A percentile compares a stretch with the other conserved stretches of the same genome.
Conservation (phyloP, 1,140 invertebrate species). For the Chrysoperla carnea region DNA sequence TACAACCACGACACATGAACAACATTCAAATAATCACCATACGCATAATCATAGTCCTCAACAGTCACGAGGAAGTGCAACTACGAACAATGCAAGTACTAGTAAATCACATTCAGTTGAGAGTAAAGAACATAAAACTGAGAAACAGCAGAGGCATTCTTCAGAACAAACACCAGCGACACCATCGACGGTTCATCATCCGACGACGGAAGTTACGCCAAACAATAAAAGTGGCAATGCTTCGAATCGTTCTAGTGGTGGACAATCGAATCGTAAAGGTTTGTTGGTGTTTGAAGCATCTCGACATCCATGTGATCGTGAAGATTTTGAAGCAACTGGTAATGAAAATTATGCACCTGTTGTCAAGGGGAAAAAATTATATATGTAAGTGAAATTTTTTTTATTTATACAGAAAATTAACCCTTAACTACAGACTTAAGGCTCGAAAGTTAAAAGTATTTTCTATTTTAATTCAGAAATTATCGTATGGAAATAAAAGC, state of each 20-base stretch:
- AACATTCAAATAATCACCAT: background rate
- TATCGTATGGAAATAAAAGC: no score
- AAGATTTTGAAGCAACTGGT: conserved; percentile 48
- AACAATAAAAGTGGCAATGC: conserved; percentile 8
- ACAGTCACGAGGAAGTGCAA: background rate
- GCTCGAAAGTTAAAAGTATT: no score
- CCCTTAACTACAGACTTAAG: conserved; percentile 8
- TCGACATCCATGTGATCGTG: conserved; percentile 41
- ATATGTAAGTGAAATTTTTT: conserved; percentile 9
- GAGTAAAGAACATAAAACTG: conserved; percentile 1
- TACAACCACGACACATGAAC: background rate
- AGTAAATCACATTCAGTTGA: background rate
- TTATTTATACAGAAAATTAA: background rate
- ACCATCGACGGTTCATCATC: background rate
- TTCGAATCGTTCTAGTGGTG: conserved; percentile 20
- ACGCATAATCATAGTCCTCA: background rate
- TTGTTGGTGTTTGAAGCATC: conserved; percentile 36
- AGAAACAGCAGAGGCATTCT: background rate
- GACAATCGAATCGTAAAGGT: conserved; percentile 25
- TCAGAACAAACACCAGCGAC: background rate
- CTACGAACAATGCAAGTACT: background rate
- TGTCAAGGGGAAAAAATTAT: conserved; percentile 31
- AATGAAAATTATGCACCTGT: conserved; percentile 34
- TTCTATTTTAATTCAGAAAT: no score
- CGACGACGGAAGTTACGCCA: conserved; percentile 3